Evolutionary conservation across 2,113 vertebrate species (phyloP).

Genomic region (Propithecus coquereli): DNA sequence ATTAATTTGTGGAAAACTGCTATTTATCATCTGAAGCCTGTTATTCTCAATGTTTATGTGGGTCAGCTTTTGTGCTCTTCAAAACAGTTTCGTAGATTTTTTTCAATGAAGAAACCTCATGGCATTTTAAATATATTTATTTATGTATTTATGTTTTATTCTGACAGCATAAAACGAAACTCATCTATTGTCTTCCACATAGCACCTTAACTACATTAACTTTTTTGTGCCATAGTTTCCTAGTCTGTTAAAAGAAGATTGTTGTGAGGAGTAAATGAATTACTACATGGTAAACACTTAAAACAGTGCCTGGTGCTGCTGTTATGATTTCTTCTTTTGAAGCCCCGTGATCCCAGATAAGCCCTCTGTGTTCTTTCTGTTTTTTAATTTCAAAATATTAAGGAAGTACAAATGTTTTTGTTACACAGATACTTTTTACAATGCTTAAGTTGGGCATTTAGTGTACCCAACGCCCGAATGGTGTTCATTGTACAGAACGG

Average conservation of each 20-base stretch:
- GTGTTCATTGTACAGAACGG: no score
- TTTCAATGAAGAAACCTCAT: not conserved
- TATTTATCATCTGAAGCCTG: not conserved
- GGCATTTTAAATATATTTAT: not conserved
- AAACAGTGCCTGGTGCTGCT: not conserved
- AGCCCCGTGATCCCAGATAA: not conserved
- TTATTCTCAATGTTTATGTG: slow-evolving; percentile 18
- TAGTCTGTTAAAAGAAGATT: not conserved
- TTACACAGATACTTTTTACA: no score
- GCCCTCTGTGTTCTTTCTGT: not conserved
- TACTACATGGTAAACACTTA: not conserved
- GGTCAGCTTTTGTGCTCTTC: not conserved
- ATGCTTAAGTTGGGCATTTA: no score
- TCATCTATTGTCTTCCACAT: not conserved
- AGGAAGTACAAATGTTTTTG: no score
- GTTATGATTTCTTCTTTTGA: not conserved
- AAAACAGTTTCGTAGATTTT: not conserved
- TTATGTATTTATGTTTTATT: not conserved
- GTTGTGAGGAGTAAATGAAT: not conserved
- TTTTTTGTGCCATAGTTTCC: not conserved
- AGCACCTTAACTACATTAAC: not conserved
- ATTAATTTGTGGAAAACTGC: not conserved
- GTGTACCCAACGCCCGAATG: no score
- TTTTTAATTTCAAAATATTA: no score
- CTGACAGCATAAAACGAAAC: not conserved